phyloP scores from a whole-genome alignment of 2,888 invertebrate species.

The Salticus scenicus region DNA sequence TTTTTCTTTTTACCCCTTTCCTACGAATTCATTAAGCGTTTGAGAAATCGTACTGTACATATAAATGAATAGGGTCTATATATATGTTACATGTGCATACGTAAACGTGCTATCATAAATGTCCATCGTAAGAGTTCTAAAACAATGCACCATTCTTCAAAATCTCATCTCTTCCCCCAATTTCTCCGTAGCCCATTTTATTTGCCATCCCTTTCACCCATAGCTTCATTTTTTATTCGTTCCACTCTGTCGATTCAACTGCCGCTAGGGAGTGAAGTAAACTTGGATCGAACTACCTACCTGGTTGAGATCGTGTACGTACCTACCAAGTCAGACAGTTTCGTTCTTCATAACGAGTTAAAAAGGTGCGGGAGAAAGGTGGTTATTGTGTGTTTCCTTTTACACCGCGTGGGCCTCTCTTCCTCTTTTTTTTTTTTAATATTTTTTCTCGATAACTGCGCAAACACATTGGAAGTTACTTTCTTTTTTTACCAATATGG shows the following conservation, averaged over 20 bases:
- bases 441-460: too few species aligned
- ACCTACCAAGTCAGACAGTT: background rate
- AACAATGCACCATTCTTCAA: conserved; percentile 5
- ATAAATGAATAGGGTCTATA: background rate
- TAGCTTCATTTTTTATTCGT: conserved; percentile 17
- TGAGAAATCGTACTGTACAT: background rate
- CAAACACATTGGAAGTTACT: background rate
- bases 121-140: background rate
- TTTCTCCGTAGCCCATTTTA: background rate
- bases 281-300: background rate
- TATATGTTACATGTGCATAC: background rate
- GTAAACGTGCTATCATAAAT: background rate
- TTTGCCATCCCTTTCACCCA: background rate
- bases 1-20: too few species aligned
- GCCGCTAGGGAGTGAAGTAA: background rate
- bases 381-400: background rate
- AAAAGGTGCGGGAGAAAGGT: background rate
- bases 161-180: background rate
- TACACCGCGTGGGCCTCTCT: background rate
- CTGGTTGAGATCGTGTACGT: background rate
- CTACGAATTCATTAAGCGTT: too few species aligned
- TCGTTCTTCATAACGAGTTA: background rate
- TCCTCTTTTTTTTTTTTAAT: too few species aligned
- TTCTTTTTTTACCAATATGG: background rate
- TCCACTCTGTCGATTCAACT: background rate